phyloP scores from a whole-genome alignment of 2,888 invertebrate species.

The Parapristionchus giblindavisi region DNA sequence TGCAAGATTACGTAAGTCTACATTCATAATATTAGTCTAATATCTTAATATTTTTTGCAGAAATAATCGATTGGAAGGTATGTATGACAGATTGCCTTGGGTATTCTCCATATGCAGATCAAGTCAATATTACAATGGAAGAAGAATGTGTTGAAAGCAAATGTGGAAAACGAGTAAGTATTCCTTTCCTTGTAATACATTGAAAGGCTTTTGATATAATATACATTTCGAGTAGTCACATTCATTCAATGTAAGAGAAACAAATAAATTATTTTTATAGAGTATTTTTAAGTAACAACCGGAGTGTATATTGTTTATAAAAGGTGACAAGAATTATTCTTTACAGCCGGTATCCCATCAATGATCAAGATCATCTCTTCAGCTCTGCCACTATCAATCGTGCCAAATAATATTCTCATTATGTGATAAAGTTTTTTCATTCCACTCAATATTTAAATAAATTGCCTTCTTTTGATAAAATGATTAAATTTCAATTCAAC shows the following conservation, averaged over 20 bases:
- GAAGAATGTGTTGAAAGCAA: not conserved
- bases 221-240: not conserved
- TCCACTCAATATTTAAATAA: too few species aligned
- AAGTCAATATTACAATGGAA: not conserved
- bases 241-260: too few species aligned
- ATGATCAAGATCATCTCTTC: too few species aligned
- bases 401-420: too few species aligned
- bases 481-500: too few species aligned
- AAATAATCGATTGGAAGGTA: constrained; percentile 6
- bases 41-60: not conserved
- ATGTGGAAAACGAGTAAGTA: constrained; percentile 2
- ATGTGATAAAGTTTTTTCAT: too few species aligned
- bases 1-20: too few species aligned
- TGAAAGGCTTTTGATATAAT: too few species aligned
- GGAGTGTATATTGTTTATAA: not conserved
- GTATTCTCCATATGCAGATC: constrained; percentile 3
- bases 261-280: not conserved
- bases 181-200: too few species aligned
- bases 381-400: too few species aligned
- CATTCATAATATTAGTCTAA: not conserved
- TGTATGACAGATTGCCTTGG: constrained; percentile 3
- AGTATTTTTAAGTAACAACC: not conserved
- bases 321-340: too few species aligned
- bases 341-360: constrained; percentile 17
- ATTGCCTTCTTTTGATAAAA: too few species aligned